Percentiles rank a stretch among this genome's conserved stretches.
phyloP scores from a whole-genome alignment of 2,888 invertebrate genomes.

The Protula sp. region DNA sequence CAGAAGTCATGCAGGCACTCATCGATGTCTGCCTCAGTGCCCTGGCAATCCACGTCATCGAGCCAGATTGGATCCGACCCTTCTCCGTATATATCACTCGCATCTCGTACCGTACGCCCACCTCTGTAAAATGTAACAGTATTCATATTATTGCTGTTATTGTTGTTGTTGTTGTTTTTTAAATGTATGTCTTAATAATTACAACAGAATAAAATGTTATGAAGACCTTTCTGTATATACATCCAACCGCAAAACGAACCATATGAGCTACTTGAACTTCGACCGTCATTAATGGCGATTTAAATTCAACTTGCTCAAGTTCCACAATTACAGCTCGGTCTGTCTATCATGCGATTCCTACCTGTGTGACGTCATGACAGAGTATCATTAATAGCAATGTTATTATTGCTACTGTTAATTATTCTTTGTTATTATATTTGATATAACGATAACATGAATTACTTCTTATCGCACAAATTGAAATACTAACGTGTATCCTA shows the following conservation, averaged over 20 bases:
- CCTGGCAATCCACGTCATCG: background rate
- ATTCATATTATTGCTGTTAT: background rate
- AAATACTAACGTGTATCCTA: background rate
- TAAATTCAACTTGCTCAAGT: conserved; percentile 16
- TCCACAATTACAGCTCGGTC: conserved; percentile 9
- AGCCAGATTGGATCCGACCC: background rate
- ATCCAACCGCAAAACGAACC: conserved; percentile 6
- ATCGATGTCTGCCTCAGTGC: background rate
- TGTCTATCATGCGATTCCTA: conserved; percentile 16
- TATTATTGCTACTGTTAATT: too few species aligned
- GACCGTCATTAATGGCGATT: conserved; percentile 20
- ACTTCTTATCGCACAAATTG: too few species aligned
- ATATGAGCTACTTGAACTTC: conserved; percentile 17
- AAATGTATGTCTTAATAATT: background rate
- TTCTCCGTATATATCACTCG: background rate
- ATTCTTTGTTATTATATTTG: too few species aligned
- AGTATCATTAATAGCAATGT: too few species aligned
- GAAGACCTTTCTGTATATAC: too few species aligned
- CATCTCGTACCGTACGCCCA: background rate
- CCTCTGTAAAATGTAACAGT: background rate
- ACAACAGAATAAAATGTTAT: background rate
- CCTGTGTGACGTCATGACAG: conserved; percentile 17
- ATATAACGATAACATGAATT: too few species aligned
- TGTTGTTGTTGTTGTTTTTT: background rate
- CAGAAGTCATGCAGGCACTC: background rate